phyloP scores from a whole-genome alignment of 2,888 invertebrate species.

The Kryphioiulus occultus region DNA sequence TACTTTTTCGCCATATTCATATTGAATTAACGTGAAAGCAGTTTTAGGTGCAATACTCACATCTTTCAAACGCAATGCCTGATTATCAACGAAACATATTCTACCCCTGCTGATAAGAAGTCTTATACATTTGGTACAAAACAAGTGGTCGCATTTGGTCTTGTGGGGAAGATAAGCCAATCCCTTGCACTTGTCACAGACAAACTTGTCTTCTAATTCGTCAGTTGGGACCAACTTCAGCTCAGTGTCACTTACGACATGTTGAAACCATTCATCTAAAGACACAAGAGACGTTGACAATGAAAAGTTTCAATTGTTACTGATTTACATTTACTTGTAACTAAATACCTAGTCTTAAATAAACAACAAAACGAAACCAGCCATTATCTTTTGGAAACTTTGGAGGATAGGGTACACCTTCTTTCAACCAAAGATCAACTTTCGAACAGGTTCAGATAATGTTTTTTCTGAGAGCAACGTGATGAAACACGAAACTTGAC shows the following conservation, averaged over 20 bases:
- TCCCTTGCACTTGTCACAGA: conserved; percentile 6
- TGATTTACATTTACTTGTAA: background rate
- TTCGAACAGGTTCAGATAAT: too few relatives aligned
- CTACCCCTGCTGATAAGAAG: background rate
- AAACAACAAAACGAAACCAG: background rate
- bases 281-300: background rate
- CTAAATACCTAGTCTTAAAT: background rate
- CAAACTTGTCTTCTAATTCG: background rate
- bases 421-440: too few relatives aligned
- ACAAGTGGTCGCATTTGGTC: conserved; percentile 2
- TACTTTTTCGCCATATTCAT: background rate
- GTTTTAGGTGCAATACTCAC: background rate
- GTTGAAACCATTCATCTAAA: conserved; percentile 8
- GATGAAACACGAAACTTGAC: too few relatives aligned
- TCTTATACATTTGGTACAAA: background rate
- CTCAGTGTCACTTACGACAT: background rate
- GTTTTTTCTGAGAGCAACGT: too few relatives aligned
- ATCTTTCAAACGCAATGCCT: background rate
- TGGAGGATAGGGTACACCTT: too few relatives aligned
- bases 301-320: too few relatives aligned
- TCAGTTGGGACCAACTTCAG: background rate
- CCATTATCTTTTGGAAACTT: background rate
- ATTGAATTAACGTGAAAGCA: background rate
- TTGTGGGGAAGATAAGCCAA: background rate
- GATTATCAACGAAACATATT: background rate